A percentile compares a stretch with the other conserved stretches of the same genome.
Evolutionary conservation across 2,113 vertebrate genomes (phyloP).

Genomic region (Uropsilus gracilis): DNA sequence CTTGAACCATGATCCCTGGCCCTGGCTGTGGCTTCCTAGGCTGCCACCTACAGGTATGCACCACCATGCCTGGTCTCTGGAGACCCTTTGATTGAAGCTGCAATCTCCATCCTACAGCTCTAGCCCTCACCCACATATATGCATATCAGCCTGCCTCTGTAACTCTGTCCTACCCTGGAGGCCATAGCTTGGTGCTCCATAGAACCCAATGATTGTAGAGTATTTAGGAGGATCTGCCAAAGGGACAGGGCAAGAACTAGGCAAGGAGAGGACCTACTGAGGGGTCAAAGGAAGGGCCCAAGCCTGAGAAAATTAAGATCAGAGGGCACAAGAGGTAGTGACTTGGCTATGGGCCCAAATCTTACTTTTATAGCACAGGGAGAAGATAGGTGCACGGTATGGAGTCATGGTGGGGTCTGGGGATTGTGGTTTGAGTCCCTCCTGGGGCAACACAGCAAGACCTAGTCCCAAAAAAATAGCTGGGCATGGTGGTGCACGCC

Average conservation of each 20-base stretch:
- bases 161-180: background rate
- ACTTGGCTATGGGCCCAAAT: background rate
- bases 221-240: background rate
- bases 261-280: background rate
- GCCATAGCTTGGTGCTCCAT: background rate
- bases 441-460: no score
- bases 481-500: no score
- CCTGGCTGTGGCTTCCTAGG: no score
- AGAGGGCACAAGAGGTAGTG: background rate
- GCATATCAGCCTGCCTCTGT: background rate
- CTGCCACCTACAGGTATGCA: no score
- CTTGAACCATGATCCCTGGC: no score
- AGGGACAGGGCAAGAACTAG: background rate
- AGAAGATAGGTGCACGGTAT: background rate
- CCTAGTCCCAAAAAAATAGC: no score
- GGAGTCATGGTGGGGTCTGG: no score
- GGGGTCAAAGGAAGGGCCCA: background rate
- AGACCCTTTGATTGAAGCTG: background rate
- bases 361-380: background rate
- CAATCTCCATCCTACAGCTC: background rate
- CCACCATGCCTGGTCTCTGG: no score
- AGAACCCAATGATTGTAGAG: background rate
- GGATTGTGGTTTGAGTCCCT: no score
- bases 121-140: background rate
- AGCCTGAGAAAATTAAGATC: background rate